Evolutionary conservation across 2,888 invertebrate genomes (phyloP).

Genomic region (Teleiodes luculella): DNA sequence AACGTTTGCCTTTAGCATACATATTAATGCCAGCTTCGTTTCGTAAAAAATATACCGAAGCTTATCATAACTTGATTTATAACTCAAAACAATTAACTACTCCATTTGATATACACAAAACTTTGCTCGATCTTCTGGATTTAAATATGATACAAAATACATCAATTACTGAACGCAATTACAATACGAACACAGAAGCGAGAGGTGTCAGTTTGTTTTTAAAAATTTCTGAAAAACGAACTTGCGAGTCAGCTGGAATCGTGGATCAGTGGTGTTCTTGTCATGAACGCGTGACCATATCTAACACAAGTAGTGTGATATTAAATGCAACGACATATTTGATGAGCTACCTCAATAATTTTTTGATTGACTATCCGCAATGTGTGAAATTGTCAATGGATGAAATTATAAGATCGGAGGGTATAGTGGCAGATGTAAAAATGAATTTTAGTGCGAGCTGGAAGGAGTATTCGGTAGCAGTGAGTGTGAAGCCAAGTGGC

Average conservation of each 20-base stretch:
- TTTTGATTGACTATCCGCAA: background rate
- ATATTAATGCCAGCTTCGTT: conserved; percentile 84
- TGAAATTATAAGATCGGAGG: background rate
- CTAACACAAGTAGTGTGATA: background rate
- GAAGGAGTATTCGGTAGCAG: background rate
- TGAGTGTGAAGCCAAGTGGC: conserved; percentile 3
- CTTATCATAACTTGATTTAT: conserved; percentile 77
- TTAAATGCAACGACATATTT: background rate
- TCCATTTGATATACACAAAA: conserved; percentile 86
- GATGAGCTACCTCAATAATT: background rate
- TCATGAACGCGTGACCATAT: conserved; percentile 63
- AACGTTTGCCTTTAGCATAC: conserved; percentile 87
- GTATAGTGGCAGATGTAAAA: background rate
- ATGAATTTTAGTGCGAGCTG: conserved; percentile 29
- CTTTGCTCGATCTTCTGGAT: conserved; percentile 81
- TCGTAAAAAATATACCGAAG: conserved; percentile 72
- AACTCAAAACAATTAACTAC: conserved; percentile 83
- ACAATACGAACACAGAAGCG: conserved; percentile 52
- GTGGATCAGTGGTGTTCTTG: conserved; percentile 90
- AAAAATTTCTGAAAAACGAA: conserved; percentile 81
- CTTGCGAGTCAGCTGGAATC: conserved; percentile 85
- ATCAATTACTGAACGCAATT: conserved; percentile 32
- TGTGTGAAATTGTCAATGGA: background rate
- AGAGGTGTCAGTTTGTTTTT: conserved; percentile 85
- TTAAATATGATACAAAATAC: conserved; percentile 40